Percentiles rank a stretch among this genome's conserved stretches.
phyloP scores from a whole-genome alignment of 2,113 vertebrate species.

The Chloebia gouldiae region DNA sequence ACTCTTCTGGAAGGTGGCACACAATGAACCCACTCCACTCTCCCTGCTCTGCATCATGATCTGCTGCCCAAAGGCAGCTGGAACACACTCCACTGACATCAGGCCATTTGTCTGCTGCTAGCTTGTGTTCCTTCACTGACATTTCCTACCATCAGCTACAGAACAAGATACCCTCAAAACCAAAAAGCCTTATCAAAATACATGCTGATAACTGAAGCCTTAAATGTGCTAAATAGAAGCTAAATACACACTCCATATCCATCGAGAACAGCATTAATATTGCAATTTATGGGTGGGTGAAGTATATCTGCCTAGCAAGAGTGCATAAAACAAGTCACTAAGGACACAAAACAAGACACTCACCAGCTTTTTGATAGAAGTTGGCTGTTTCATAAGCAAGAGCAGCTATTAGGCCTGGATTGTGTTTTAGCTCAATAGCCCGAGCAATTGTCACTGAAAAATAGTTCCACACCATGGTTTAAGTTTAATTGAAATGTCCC shows the following conservation, averaged over 20 bases:
- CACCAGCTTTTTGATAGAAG: constrained; percentile 96
- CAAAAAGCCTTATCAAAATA: background rate
- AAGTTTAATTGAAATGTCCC: background rate
- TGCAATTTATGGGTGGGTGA: background rate
- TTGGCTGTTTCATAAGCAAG: constrained; percentile 93
- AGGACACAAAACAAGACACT: constrained; percentile 50
- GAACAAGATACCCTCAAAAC: background rate
- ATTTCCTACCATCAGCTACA: background rate
- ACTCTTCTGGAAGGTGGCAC: background rate
- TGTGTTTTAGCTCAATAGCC: constrained; percentile 96
- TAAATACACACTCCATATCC: background rate
- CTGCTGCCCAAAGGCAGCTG: background rate
- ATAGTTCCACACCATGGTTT: background rate
- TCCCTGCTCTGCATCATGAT: background rate
- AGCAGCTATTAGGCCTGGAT: constrained; percentile 88
- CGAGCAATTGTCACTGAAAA: constrained; percentile 92
- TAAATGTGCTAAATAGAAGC: background rate
- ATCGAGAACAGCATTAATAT: background rate
- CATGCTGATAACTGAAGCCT: background rate
- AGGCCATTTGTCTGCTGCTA: background rate
- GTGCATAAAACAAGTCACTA: background rate
- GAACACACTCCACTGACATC: background rate
- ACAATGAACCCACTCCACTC: background rate
- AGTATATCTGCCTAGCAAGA: background rate
- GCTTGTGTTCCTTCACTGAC: background rate